Evolutionary conservation across 2,113 vertebrate genomes (phyloP).

Genomic region (Callorhinus ursinus): DNA sequence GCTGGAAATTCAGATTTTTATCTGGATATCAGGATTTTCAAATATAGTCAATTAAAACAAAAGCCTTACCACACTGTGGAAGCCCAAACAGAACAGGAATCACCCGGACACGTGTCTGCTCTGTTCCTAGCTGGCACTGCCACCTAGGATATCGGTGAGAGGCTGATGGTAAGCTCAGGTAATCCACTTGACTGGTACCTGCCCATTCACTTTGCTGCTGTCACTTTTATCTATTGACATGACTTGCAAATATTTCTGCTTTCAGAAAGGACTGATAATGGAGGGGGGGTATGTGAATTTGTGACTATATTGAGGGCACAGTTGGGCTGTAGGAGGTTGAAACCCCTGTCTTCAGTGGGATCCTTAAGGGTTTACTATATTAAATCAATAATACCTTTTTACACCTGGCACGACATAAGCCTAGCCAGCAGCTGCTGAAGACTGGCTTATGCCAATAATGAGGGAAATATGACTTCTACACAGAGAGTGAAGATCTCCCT

Average conservation of each 20-base stretch:
- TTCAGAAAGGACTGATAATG: background rate
- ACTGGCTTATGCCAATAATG: background rate
- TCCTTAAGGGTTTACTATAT: background rate
- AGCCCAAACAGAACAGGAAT: background rate
- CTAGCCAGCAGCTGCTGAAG: background rate
- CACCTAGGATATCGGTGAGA: background rate
- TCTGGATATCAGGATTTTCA: background rate
- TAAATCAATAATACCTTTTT: background rate
- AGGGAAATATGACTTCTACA: conserved; percentile 15
- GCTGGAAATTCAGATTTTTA: background rate
- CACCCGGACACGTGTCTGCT: background rate
- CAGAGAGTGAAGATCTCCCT: background rate
- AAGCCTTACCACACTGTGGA: background rate
- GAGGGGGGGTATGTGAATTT: background rate
- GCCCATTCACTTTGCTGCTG: too few species aligned
- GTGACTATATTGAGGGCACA: background rate
- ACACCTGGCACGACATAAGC: background rate
- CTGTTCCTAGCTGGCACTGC: background rate
- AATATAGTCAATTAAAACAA: background rate
- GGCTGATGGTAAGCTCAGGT: background rate
- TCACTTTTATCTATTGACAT: background rate
- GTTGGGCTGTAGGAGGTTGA: background rate
- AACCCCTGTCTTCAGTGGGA: background rate
- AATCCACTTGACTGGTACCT: too few species aligned
- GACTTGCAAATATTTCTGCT: background rate